phyloP scores from a whole-genome alignment of 2,888 invertebrate species.

The Pterostichus niger region DNA sequence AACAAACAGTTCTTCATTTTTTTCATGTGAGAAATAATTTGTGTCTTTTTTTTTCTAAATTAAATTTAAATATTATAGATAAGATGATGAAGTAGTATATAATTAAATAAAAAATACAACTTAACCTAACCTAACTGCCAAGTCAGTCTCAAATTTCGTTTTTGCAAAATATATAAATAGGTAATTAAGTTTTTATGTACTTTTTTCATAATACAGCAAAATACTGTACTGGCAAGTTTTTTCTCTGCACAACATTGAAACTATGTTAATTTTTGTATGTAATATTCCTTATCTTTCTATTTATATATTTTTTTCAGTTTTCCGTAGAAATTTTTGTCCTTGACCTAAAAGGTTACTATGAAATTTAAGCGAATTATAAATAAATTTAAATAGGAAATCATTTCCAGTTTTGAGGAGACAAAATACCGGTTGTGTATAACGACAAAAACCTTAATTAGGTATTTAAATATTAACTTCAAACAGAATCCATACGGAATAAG shows the following conservation, averaged over 20 bases:
- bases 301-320: slow-evolving; percentile 17
- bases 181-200: background rate
- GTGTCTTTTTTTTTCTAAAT: background rate
- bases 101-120: background rate
- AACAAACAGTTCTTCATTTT: background rate
- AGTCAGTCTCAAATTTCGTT: slow-evolving; percentile 9
- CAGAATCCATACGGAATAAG: too few relatives aligned
- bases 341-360: slow-evolving; percentile 34
- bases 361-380: slow-evolving; percentile 1
- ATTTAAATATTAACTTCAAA: too few relatives aligned
- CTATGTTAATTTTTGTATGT: slow-evolving; percentile 31
- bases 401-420: background rate
- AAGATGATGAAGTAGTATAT: background rate
- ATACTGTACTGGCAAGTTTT: slow-evolving; percentile 11
- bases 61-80: too few relatives aligned
- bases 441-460: too few relatives aligned
- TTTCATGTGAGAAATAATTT: background rate
- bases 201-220: background rate
- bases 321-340: slow-evolving; percentile 36
- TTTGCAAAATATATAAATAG: slow-evolving; percentile 27
- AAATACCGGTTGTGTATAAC: background rate
- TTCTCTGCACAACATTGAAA: slow-evolving; percentile 17
- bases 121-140: background rate
- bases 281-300: slow-evolving; percentile 27
- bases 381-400: slow-evolving; percentile 31